Base-by-base conservation (phyloP, 2,888 invertebrate species). In the Malthinus seriepunctatus region DNA sequence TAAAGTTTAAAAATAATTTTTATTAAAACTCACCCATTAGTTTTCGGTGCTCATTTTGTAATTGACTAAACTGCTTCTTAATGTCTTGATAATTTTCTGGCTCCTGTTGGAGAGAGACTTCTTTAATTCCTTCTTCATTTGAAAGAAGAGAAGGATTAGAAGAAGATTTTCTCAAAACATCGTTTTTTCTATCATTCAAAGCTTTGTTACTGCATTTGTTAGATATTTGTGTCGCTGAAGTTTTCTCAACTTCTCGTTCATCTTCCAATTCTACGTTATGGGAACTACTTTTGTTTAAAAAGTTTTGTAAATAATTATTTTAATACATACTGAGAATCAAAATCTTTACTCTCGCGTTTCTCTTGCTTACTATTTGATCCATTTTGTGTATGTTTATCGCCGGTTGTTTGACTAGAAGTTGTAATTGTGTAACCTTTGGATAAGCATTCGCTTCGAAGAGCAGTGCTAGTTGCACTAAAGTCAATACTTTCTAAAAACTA, bases 21-120 rank as follows among this genome's bases (percentile, higher is more conserved):
- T 23, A 3, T 35, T 15, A 10, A 51, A 11, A 58, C 66, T 63
- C 59, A 68, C 79, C 76, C 59, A 79, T 76, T 50, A 81, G 64
- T 63, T 78, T 79, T 58, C 79, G 75, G 65, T 79, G 78, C 63
- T 80, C 79, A n/a, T 73, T 67, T 60, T 79, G 78, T 8, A 80
- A 66, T 51, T 76, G 72, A 54, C 76, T 74, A 67, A 79, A 78
- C 51, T 74, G 23, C 23, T 23, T 23, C 23, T 23, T 23, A 23
- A 23, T 23, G 23, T 23, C 23, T 23, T 5, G 23, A 23, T 23
- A 3, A 23, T 23, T 23, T 23, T 23, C 23, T 2, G 2, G 23
- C 23, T 23, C 23, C 5, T 23, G 2, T 23, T 23, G 23, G 4
- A 11, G 31, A 44, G 3, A 12, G 5, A 44, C 23, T 33, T 11